Base-by-base conservation (phyloP, 2,888 invertebrate genomes). In the Trileptium ribeirensis region DNA sequence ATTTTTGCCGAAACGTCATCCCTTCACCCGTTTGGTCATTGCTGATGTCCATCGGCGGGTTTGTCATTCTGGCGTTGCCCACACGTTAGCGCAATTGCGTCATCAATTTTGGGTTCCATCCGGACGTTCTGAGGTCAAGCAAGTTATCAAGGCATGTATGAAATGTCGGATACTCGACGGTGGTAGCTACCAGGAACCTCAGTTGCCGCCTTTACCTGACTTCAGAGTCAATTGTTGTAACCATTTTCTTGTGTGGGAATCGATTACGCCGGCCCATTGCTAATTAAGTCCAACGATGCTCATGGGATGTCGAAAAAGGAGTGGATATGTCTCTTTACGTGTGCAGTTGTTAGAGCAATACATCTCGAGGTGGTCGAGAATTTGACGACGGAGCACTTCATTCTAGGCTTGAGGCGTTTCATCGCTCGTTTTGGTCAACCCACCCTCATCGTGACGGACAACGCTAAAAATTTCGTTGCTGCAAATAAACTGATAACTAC, bases 1-100 rank as follows among this genome's bases (percentile, higher is more conserved):
- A 29, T 38, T 81, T 31, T 80, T 80, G 34, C 80, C 80, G n/a
- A 80, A 80, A 80, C 33, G 38, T 8, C n/a, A 80, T 79, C 8
- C 67, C 29, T 77, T 31, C 74, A 24, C 24, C n/a, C 19, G n/a
- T 19, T n/a, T 64, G 64, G 19, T 64, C 19, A 64, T 64, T n/a
- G 36, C 3, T 19, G 33, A 70, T 36, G 31, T 29, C 15, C 70
- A 70, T 36, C 70, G 36, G 33, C 70, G 36, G 70, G 8, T 70
- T 19, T 36, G 36, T 36, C 80, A 80, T 80, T n/a, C 77, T 24
- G 80, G 80, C n/a, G 80, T 80, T 79, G 31, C 29, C 24, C 80
- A 80, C 31, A 80, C 33, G 8, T 29, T 80, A 19, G n/a, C 80
- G 34, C n/a, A 24, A 24, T 8, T 80, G n/a, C 78, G 80, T 33